Evolutionary conservation across 2,888 invertebrate species (phyloP).

Genomic region (Phortica magna): DNA sequence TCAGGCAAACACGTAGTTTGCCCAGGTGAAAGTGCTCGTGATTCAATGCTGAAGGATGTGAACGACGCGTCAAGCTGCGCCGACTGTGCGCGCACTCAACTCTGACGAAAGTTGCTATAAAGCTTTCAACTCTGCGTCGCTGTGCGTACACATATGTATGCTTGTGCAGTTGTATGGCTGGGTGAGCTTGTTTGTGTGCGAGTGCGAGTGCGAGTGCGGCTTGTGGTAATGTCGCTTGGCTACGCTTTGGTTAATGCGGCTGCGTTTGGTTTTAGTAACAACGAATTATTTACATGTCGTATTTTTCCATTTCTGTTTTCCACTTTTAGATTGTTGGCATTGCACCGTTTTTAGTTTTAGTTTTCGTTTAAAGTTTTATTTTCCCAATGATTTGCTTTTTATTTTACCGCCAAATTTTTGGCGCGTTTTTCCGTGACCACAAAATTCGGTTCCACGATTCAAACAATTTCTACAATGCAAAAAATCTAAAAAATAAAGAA

Average conservation of each 20-base stretch:
- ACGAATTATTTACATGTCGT: slow-evolving; percentile 63
- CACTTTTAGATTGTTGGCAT: slow-evolving; percentile 16
- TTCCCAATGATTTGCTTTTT: slow-evolving; percentile 43
- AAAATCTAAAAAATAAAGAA: not conserved
- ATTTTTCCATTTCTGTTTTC: not conserved
- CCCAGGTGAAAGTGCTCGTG: slow-evolving; percentile 21
- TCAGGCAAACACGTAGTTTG: not conserved
- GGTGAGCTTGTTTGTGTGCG: slow-evolving; percentile 25
- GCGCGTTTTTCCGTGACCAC: slow-evolving; percentile 47
- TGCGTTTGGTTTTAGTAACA: slow-evolving; percentile 53
- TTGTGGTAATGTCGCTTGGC: slow-evolving; percentile 28
- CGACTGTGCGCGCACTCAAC: slow-evolving; percentile 27
- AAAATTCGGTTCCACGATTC: slow-evolving; percentile 6
- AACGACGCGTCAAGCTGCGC: not conserved
- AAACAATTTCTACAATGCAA: no score
- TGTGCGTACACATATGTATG: not conserved
- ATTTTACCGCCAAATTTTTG: no score
- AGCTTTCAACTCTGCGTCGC: slow-evolving; percentile 1
- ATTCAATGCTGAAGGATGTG: not conserved
- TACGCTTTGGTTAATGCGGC: slow-evolving; percentile 58
- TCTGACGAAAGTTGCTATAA: slow-evolving; percentile 44
- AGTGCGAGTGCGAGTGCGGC: slow-evolving; percentile 25
- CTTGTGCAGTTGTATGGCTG: not conserved
- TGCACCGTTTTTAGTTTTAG: slow-evolving; percentile 55
- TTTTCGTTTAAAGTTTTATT: slow-evolving; percentile 40